Evolutionary conservation across 1,140 invertebrate species (phyloP), one percentile per base, ranked within the genome.

Genomic region (Augochlora pura): DNA sequence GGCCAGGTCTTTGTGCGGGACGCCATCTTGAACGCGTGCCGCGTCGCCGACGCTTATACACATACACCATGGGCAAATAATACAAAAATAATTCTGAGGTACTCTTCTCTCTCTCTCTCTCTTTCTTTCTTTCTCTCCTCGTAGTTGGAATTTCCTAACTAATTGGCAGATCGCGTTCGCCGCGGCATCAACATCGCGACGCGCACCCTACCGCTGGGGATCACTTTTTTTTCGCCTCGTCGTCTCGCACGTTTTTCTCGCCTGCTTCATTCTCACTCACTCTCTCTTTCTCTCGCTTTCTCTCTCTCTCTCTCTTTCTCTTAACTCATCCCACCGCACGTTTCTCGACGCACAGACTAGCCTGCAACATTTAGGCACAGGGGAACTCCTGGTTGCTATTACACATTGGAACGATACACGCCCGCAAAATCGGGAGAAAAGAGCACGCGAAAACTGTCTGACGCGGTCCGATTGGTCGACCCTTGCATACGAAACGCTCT

Each of bases 61-160:
- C 59, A 23, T 80, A 84, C 64, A 80, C 49, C 68, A n/a, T 79
- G 80, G 76, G 85, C 79, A 88, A 87, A 88, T 87, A 82, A 88
- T 88, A 88, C 27, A 88, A 87, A 88, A 88, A 88, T 87, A 87
- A 87, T 86, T 87, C 79, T 73, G 73, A 80, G 71, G 27, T 82
- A 80, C 69, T 57, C 72, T 27, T 63, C 64, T 69, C 42, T 46
- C n/a, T 49, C 49, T 49, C 46, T 9, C 46, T 46, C 46, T 46
- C 46, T 46, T 10, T 46, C 46, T 46, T 10, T 46, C 46, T 46
- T 10, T 46, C 46, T 9, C 62, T 38, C 52, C 59, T 80, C 39
- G 59, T 80, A 81, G n/a, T 87, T 46, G 59, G 65, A 86, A 75
- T 84, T 62, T 80, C 63, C 79, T 88, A 80, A 79, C 67, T 85